Conservation (phyloP, 2,888 invertebrate species). For the Ethmia dodecea region DNA sequence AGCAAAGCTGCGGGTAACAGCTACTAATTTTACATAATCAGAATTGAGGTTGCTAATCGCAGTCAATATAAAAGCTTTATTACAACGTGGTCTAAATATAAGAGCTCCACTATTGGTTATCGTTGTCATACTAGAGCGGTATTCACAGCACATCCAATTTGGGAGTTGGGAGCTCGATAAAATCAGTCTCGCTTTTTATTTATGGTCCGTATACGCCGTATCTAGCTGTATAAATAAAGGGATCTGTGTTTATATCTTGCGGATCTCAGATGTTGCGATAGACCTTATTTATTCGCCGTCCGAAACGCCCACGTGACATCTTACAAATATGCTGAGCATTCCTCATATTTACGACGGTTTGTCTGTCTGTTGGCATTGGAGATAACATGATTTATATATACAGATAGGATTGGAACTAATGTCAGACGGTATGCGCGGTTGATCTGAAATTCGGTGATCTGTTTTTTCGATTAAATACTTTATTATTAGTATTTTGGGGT, state of each 20-base stretch:
- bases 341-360: conserved; percentile 5
- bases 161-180: conserved; percentile 34
- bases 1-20: too few species aligned
- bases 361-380: not conserved
- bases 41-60: too few species aligned
- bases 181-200: conserved; percentile 55
- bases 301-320: conserved; percentile 29
- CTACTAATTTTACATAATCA: too few species aligned
- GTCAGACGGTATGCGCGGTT: too few species aligned
- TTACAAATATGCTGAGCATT: conserved; percentile 10
- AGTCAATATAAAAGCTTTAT: too few species aligned
- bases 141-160: conserved; percentile 33
- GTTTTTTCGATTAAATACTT: too few species aligned
- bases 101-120: too few species aligned
- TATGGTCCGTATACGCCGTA: conserved; percentile 46
- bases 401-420: too few species aligned
- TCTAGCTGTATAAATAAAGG: conserved; percentile 50
- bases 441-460: too few species aligned
- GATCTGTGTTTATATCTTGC: conserved; percentile 46
- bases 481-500: too few species aligned
- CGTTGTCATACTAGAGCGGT: conserved; percentile 25
- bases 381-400: too few species aligned
- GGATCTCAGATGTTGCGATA: conserved; percentile 42
- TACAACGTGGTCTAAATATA: too few species aligned
- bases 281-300: conserved; percentile 41